phyloP scores from a whole-genome alignment of 2,113 vertebrate species.

The Lipotes vexillifer region DNA sequence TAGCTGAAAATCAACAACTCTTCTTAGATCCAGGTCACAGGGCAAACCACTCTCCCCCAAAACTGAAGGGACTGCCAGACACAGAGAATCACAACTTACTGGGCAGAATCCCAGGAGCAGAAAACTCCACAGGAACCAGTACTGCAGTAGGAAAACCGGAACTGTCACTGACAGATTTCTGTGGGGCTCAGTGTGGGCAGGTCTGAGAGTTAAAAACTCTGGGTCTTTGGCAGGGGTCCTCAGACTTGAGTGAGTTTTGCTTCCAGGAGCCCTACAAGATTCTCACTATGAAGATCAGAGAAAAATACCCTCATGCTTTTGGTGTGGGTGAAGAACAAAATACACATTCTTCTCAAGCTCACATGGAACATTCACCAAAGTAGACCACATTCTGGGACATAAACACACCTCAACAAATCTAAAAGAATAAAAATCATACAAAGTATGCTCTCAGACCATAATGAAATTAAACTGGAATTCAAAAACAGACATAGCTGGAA shows the following conservation, averaged over 20 bases:
- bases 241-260: background rate
- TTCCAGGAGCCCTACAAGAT: background rate
- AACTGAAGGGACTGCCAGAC: background rate
- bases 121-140: background rate
- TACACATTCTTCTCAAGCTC: background rate
- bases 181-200: background rate
- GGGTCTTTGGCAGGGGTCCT: background rate
- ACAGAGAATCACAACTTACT: background rate
- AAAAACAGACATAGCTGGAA: background rate
- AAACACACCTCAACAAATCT: background rate
- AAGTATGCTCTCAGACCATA: background rate
- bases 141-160: background rate
- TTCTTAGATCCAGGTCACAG: background rate
- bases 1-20: background rate
- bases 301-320: background rate
- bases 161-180: background rate
- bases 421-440: background rate
- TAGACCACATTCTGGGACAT: background rate
- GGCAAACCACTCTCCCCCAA: background rate
- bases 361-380: background rate
- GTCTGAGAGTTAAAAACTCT: background rate
- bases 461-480: background rate
- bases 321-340: background rate
- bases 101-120: background rate
- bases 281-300: background rate